Conservation (phyloP, 2,797 vertebrate genomes). For the Premnoplex brunnescens region DNA sequence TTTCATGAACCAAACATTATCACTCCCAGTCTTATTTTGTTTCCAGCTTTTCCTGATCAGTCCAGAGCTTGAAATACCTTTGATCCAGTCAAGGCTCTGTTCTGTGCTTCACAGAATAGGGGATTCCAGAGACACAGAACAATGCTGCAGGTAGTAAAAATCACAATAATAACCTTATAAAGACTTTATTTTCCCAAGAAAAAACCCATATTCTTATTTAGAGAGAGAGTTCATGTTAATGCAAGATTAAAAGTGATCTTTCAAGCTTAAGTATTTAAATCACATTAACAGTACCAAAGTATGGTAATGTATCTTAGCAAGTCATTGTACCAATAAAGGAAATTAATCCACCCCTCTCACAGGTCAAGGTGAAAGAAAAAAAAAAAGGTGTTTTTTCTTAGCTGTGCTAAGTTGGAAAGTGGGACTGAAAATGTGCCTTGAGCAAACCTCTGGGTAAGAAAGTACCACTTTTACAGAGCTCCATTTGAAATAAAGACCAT, state of each 20-base stretch:
- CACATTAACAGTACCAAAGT: background rate
- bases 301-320: background rate
- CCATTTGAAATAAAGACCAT: background rate
- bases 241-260: background rate
- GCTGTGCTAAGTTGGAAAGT: background rate
- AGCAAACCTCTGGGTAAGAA: background rate
- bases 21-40: background rate
- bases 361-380: background rate
- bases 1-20: background rate
- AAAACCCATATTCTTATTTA: background rate
- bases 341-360: background rate
- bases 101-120: background rate
- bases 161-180: background rate
- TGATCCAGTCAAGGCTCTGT: background rate
- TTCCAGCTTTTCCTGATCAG: background rate
- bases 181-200: background rate
- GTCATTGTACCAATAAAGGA: background rate
- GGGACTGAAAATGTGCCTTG: background rate
- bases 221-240: background rate
- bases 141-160: background rate
- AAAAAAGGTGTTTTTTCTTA: background rate
- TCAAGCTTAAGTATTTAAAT: background rate
- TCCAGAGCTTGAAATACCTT: background rate
- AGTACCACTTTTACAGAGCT: background rate
- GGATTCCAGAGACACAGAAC: background rate